Conservation (phyloP, 2,113 vertebrate species). For the Oreochromis tanganicae region DNA sequence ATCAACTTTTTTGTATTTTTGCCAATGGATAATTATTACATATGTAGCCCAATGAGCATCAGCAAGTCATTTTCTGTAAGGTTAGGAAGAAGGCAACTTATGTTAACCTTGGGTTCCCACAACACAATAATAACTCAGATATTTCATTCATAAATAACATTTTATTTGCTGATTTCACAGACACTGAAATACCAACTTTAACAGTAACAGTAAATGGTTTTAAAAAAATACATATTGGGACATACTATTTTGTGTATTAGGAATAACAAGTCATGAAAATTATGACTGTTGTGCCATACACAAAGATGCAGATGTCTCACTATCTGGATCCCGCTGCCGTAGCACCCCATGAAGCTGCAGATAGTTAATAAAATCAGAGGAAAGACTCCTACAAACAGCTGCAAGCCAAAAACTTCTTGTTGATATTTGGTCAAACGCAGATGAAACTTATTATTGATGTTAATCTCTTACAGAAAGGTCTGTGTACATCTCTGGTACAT, state of each 20-base stretch:
- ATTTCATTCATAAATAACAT: background rate
- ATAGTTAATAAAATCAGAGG: background rate
- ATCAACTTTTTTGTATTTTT: background rate
- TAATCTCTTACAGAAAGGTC: background rate
- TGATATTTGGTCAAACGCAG: no score
- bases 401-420: background rate
- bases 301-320: background rate
- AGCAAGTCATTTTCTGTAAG: background rate
- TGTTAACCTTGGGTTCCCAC: background rate
- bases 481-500: background rate
- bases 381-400: background rate
- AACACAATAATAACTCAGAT: background rate
- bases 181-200: background rate
- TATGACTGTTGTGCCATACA: background rate
- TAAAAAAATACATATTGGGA: background rate
- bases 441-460: no score
- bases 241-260: background rate
- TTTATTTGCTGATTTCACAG: background rate
- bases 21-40: background rate
- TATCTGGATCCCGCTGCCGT: background rate
- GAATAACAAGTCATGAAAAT: fast-evolving
- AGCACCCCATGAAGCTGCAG: background rate
- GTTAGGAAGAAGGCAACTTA: background rate
- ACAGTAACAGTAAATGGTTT: background rate
- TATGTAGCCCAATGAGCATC: background rate